Evolutionary conservation across 2,888 invertebrate genomes (phyloP).

Genomic region (Noctua janthina): DNA sequence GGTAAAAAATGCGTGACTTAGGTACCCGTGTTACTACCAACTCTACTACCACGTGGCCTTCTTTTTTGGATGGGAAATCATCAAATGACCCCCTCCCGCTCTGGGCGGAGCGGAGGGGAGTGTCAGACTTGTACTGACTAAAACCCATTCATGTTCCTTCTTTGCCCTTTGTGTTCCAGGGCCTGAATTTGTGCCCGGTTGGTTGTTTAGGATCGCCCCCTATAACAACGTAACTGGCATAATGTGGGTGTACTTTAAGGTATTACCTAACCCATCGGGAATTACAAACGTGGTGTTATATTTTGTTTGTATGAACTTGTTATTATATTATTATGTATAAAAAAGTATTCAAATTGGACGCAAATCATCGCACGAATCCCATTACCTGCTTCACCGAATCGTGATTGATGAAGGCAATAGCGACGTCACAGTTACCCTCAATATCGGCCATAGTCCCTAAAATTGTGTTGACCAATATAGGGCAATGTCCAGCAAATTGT

Average conservation of each 20-base stretch:
- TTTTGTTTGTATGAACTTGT: background rate
- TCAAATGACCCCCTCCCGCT: too few relatives aligned
- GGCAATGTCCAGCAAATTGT: conserved; percentile 32
- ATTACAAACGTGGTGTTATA: background rate
- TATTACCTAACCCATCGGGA: background rate
- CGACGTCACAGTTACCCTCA: conserved; percentile 36
- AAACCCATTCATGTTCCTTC: too few relatives aligned
- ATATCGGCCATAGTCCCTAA: conserved; percentile 7
- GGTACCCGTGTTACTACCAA: too few relatives aligned
- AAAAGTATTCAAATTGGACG: background rate
- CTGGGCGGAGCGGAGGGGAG: too few relatives aligned
- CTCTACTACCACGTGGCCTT: too few relatives aligned
- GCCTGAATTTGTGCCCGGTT: background rate
- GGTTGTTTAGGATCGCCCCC: background rate
- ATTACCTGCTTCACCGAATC: conserved; percentile 16
- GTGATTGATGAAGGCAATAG: conserved; percentile 28
- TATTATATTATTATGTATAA: background rate
- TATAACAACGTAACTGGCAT: background rate
- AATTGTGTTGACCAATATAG: conserved; percentile 20
- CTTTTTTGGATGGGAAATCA: too few relatives aligned
- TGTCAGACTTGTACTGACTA: too few relatives aligned
- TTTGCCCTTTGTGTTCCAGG: too few relatives aligned
- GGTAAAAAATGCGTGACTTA: too few relatives aligned
- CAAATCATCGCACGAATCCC: background rate
- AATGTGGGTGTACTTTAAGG: too few relatives aligned